Evolutionary conservation across 2,113 vertebrate genomes (phyloP).

Genomic region (Orthonyx spaldingii): DNA sequence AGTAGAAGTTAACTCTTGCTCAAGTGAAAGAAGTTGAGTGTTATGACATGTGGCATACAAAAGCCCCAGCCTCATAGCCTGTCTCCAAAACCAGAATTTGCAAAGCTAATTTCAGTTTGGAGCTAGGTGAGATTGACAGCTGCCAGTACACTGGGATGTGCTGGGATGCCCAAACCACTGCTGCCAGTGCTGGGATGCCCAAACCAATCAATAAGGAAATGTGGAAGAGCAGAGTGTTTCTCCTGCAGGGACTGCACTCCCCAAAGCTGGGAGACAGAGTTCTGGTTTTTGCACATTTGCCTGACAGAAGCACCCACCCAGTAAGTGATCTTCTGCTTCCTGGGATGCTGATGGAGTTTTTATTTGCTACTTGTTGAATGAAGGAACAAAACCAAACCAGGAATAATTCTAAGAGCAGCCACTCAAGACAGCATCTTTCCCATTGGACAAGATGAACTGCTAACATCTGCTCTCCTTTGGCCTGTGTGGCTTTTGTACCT

Average conservation of each 20-base stretch:
- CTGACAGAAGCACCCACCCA: background rate
- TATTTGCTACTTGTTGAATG: background rate
- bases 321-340: background rate
- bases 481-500: background rate
- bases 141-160: background rate
- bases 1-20: background rate
- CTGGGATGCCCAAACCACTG: background rate
- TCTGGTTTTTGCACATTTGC: background rate
- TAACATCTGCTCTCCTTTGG: background rate
- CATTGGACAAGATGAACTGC: background rate
- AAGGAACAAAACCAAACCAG: background rate
- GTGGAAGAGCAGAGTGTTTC: background rate
- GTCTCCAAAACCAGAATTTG: background rate
- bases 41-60: background rate
- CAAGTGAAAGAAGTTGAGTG: background rate
- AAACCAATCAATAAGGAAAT: background rate
- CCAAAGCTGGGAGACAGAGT: background rate
- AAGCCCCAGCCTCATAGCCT: background rate
- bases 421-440: background rate
- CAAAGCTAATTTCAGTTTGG: background rate
- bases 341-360: background rate
- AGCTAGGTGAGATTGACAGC: conserved; percentile 1
- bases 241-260: background rate
- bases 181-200: background rate
- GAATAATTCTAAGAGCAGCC: background rate